These are phyloP conservation scores for Lagopus muta DNA, from an alignment of 2,113 vertebrate genomes.

Conservation along the genomic window DNA sequence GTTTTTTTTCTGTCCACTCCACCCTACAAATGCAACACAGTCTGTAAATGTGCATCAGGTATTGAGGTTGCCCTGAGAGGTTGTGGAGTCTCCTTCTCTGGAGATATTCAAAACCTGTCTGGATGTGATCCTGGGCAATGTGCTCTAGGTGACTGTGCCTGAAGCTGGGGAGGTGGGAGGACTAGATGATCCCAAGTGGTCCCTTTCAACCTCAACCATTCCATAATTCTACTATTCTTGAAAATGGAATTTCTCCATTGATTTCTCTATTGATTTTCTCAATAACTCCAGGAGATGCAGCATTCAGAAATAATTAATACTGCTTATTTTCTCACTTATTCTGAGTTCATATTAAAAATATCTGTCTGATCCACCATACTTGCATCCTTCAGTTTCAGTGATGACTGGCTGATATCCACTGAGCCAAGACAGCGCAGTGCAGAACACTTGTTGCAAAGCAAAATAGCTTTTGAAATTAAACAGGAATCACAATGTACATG, in stretches of 20 bases:
- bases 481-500: background rate
- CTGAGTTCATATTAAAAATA: background rate
- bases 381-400: background rate
- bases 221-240: background rate
- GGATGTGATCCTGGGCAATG: background rate
- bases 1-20: background rate
- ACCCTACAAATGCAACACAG: background rate
- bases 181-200: background rate
- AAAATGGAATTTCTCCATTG: background rate
- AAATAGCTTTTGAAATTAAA: background rate
- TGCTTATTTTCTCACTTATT: background rate
- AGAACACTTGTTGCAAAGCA: background rate
- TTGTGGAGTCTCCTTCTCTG: too few species aligned
- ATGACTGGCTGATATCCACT: background rate
- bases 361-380: background rate
- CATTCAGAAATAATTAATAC: background rate
- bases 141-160: background rate
- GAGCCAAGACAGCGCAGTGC: background rate
- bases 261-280: background rate
- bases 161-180: too few species aligned
- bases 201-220: background rate
- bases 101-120: background rate
- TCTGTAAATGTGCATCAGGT: background rate
- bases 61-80: background rate
- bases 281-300: background rate